phyloP scores from a whole-genome alignment of 2,113 vertebrate species.

The Opisthocomus hoazin region DNA sequence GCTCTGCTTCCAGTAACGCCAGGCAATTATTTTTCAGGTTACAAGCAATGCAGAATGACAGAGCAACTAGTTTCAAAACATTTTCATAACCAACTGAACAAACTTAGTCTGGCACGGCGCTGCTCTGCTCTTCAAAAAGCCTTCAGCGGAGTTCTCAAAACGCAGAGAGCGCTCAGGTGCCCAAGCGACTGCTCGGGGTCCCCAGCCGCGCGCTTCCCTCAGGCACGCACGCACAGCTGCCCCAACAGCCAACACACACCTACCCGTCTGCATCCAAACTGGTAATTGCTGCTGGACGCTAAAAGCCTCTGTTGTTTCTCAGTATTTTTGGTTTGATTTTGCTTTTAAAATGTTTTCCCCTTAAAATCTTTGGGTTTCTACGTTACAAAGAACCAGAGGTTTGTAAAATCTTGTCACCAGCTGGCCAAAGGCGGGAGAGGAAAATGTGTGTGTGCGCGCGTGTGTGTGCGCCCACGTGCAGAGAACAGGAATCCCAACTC shows the following conservation, averaged over 20 bases:
- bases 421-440: background rate
- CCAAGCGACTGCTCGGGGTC: background rate
- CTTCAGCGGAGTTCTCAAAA: background rate
- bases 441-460: background rate
- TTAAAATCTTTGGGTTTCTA: background rate
- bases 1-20: background rate
- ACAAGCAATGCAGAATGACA: background rate
- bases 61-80: slow-evolving; percentile 2
- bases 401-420: background rate
- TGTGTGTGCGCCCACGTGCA: too few relatives aligned
- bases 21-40: slow-evolving; percentile 35
- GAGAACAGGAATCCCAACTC: background rate
- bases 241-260: background rate
- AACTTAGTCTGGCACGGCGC: background rate
- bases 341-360: background rate
- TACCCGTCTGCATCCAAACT: background rate
- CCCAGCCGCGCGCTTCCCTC: rapidly evolving
- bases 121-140: background rate
- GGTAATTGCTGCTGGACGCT: background rate
- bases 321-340: background rate
- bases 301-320: background rate
- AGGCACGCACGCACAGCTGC: rapidly evolving
- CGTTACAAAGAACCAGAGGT: background rate
- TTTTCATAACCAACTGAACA: background rate
- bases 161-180: background rate